phyloP scores from a whole-genome alignment of 1,140 invertebrate species.

The Anagrus nilaparvatae region DNA sequence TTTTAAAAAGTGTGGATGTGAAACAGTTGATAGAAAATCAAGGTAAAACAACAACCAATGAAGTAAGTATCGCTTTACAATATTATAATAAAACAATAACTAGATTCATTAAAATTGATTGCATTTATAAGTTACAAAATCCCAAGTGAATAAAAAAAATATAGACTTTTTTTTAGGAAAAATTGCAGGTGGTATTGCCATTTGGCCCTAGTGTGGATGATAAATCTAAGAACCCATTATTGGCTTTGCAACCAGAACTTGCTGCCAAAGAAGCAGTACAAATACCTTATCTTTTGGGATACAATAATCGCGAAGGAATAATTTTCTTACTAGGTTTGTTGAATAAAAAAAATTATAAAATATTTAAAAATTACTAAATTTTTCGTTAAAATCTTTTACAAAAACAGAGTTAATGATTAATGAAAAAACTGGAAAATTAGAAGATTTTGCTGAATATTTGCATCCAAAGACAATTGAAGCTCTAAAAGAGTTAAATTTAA shows the following conservation, averaged over 20 bases:
- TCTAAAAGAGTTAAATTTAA: conserved; percentile 14
- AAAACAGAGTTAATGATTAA: too few species aligned
- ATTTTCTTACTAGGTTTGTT: conserved; percentile 31
- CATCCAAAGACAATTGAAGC: conserved; percentile 8
- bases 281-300: conserved; percentile 52
- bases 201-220: conserved; percentile 27
- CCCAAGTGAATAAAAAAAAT: not conserved
- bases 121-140: not conserved
- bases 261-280: conserved; percentile 37
- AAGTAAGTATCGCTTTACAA: conserved; percentile 2
- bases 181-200: conserved; percentile 6
- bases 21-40: conserved; percentile 9
- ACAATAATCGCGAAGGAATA: conserved; percentile 47
- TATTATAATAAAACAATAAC: not conserved
- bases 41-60: conserved; percentile 3
- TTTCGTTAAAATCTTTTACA: not conserved
- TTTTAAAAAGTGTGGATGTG: conserved; percentile 34
- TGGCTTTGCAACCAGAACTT: conserved; percentile 28
- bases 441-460: conserved; percentile 12
- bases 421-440: not conserved
- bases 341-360: not conserved
- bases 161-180: conserved; percentile 20
- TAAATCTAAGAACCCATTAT: conserved; percentile 32
- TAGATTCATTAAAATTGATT: not conserved
- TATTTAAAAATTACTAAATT: not conserved